Evolutionary conservation across 2,113 vertebrate species (phyloP).

Genomic region (Thamnaconus septentrionalis): DNA sequence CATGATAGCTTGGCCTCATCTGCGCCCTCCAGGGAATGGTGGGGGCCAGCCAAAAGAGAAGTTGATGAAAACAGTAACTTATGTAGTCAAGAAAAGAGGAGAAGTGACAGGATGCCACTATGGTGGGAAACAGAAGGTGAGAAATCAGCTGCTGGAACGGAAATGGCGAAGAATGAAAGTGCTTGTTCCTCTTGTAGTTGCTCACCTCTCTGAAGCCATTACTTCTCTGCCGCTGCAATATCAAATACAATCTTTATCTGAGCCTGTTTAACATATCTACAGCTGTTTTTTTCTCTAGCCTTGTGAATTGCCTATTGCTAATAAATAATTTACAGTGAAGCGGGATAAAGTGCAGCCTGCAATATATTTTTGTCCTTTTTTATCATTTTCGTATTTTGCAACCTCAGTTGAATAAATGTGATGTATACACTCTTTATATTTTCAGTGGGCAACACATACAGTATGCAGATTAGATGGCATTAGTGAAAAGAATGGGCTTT

Average conservation of each 20-base stretch:
- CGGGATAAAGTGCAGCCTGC: constrained; percentile 6
- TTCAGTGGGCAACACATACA: neutral
- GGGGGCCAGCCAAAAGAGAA: neutral
- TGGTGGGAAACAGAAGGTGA: too few species aligned
- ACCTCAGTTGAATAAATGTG: neutral
- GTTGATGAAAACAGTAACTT: constrained; percentile 27
- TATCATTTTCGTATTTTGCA: neutral
- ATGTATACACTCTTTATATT: neutral
- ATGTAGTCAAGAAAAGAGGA: neutral
- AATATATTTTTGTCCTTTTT: constrained; percentile 8
- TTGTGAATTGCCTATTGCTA: neutral
- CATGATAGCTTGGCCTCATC: constrained; percentile 15
- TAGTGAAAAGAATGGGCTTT: too few species aligned
- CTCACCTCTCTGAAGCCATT: neutral
- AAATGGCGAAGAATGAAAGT: neutral
- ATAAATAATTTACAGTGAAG: constrained; percentile 31
- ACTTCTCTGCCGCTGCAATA: neutral
- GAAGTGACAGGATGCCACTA: neutral
- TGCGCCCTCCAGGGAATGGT: constrained; percentile 16
- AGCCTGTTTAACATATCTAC: constrained; percentile 1
- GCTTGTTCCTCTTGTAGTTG: neutral
- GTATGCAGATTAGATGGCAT: too few species aligned
- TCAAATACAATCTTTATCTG: constrained; percentile 1
- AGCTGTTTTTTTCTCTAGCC: constrained; percentile 11
- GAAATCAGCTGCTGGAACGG: neutral